phyloP scores from a whole-genome alignment of 2,888 invertebrate genomes.

The Melitaea athalia region DNA sequence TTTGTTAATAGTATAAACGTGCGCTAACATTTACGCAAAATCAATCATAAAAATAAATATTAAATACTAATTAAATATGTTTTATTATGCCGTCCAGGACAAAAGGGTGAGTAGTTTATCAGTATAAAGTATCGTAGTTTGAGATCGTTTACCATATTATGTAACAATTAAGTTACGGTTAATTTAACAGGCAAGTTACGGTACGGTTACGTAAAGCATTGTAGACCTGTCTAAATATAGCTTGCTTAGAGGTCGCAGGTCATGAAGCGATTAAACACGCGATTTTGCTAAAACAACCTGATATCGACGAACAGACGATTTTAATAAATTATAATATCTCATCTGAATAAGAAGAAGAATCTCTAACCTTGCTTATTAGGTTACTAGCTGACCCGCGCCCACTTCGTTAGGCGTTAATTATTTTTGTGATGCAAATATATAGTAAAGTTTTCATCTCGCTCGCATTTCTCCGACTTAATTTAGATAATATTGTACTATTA shows the following conservation, averaged over 20 bases:
- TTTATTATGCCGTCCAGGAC: constrained; percentile 57
- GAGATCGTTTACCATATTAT: background rate
- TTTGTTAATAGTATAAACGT: too few relatives aligned
- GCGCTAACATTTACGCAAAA: too few relatives aligned
- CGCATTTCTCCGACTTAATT: too few relatives aligned
- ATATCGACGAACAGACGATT: too few relatives aligned
- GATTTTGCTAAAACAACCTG: background rate
- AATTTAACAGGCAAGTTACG: background rate
- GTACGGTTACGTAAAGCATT: background rate
- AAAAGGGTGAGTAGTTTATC: constrained; percentile 52
- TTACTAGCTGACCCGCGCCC: too few relatives aligned
- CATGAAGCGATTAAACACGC: background rate
- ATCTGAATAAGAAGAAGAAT: too few relatives aligned
- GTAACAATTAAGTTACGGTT: background rate
- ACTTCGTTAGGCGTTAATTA: too few relatives aligned
- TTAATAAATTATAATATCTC: too few relatives aligned
- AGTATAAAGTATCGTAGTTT: constrained; percentile 3
- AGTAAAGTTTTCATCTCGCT: too few relatives aligned
- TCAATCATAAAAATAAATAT: background rate
- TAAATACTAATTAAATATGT: constrained; percentile 14
- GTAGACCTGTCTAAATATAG: background rate
- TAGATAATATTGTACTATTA: too few relatives aligned
- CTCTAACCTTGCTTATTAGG: too few relatives aligned
- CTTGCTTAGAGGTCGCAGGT: background rate
- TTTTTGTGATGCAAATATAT: too few relatives aligned